These are phyloP conservation scores for Drosophila paranaensis DNA, from an alignment of 2,888 invertebrate genomes.

Conservation along the genomic window DNA sequence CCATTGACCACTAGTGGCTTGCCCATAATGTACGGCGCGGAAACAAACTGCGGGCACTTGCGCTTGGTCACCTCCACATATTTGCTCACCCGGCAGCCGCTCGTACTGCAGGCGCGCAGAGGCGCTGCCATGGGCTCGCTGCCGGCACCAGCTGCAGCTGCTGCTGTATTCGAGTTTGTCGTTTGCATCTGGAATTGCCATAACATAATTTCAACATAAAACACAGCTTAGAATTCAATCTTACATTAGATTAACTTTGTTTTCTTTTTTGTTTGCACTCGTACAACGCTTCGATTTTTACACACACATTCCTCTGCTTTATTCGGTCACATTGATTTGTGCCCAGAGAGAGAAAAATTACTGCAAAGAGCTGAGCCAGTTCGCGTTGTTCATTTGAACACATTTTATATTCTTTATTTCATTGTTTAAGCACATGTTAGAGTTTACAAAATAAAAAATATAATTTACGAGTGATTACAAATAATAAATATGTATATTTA, in stretches of 20 bases:
- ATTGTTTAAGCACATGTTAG: too few species aligned
- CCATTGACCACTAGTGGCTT: slow-evolving; percentile 83
- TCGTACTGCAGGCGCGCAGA: slow-evolving; percentile 53
- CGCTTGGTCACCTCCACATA: slow-evolving; percentile 77
- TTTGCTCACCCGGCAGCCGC: slow-evolving; percentile 64
- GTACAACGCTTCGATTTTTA: slow-evolving; percentile 33
- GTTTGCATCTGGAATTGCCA: slow-evolving; percentile 38
- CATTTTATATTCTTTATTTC: not conserved
- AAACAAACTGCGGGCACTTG: slow-evolving; percentile 79
- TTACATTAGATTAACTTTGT: slow-evolving; percentile 9
- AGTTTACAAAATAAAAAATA: not conserved
- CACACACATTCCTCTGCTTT: not conserved
- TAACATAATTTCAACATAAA: not conserved
- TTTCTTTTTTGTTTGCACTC: not conserved
- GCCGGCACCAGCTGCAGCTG: not conserved
- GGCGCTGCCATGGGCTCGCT: slow-evolving; percentile 22
- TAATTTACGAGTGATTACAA: not conserved
- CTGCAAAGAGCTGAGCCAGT: slow-evolving; percentile 23
- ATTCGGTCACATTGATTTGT: slow-evolving; percentile 38
- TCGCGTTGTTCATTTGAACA: not conserved
- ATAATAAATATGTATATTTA: not conserved
- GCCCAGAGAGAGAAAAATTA: not conserved
- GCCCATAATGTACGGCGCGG: slow-evolving; percentile 73
- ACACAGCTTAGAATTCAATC: not conserved
- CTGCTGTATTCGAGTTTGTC: not conserved